phyloP scores from a whole-genome alignment of 2,113 vertebrate species.

The Struthidea cinerea region DNA sequence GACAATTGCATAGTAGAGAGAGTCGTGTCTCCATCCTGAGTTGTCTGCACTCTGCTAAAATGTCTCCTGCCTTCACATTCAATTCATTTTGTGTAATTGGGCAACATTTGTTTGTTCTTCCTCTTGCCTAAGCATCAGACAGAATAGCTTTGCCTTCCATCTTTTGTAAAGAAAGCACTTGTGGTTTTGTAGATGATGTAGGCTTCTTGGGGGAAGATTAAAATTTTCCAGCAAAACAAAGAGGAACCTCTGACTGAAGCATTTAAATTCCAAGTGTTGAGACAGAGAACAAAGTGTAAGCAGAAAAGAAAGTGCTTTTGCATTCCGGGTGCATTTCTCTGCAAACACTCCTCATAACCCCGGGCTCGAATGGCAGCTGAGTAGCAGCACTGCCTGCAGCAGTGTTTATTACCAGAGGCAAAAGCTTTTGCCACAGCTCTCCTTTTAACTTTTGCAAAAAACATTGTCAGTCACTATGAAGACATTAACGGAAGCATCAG shows the following conservation, averaged over 20 bases:
- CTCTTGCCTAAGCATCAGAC: neutral
- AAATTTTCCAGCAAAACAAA: neutral
- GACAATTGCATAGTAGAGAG: neutral
- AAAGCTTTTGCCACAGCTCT: neutral
- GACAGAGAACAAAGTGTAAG: neutral
- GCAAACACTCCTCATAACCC: neutral
- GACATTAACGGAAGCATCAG: neutral
- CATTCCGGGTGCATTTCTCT: neutral
- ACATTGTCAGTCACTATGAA: neutral
- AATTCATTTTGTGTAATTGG: neutral
- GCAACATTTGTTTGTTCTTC: neutral
- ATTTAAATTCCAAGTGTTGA: constrained; percentile 4
- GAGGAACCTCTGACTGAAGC: neutral
- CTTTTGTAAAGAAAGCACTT: neutral
- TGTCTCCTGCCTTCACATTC: neutral
- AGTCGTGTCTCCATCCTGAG: neutral
- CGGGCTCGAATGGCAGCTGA: neutral
- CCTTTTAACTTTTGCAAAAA: neutral
- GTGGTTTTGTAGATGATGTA: neutral
- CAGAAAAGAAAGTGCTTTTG: neutral
- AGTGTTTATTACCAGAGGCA: neutral
- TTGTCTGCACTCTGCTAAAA: neutral
- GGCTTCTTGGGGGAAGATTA: neutral
- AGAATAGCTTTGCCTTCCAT: neutral
- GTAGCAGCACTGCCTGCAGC: neutral